Base-by-base conservation (phyloP, 2,888 invertebrate genomes). In the Cerceris ruficornis region DNA sequence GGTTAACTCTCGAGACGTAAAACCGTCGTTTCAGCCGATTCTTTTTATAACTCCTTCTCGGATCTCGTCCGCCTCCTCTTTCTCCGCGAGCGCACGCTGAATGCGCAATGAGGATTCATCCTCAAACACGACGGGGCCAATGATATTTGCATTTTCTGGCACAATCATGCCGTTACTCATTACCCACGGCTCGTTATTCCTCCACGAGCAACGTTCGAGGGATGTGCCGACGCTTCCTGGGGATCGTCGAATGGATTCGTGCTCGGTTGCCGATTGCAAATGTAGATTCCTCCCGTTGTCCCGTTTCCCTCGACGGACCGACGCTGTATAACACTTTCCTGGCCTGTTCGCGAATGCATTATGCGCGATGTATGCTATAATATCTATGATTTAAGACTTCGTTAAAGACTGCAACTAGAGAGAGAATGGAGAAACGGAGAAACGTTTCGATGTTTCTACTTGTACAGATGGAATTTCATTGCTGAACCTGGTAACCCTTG, bases 121-220 rank as follows among this genome's bases (percentile, higher is more conserved):
- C 60, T 17, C 14, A 2, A 17, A 69, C 64, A 68, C 58, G 78
- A 60, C 78, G 55, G 58, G 13, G 60, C 70, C 65, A 66, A 70
- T 69, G 77, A 78, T 78, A 80, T 80, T 80, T 80, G 75, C 78
- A 80, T 78, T 78, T 80, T 75, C 78, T 75, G 70, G 67, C 77
- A 80, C 77, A 77, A 74, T 80, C 80, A 69, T 67, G 72, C 67
- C 76, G 73, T 81, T 80, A 79, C 80, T 80, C 79, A 75, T 80
- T 80, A 79, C 72, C 66, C 62, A 50, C 57, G 43, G 69, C 75
- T 80, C 80, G 72, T 79, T 76, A 69, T 50, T 46, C 69, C 66
- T 60, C 72, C 72, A 66, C 15, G 52, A 17, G 7, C 70, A 67
- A 67, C 57, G 57, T 69, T 69, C 69, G 55, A 72, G 71, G 79